Base-by-base conservation (phyloP, 2,888 invertebrate genomes). In the Beris chalybata region DNA sequence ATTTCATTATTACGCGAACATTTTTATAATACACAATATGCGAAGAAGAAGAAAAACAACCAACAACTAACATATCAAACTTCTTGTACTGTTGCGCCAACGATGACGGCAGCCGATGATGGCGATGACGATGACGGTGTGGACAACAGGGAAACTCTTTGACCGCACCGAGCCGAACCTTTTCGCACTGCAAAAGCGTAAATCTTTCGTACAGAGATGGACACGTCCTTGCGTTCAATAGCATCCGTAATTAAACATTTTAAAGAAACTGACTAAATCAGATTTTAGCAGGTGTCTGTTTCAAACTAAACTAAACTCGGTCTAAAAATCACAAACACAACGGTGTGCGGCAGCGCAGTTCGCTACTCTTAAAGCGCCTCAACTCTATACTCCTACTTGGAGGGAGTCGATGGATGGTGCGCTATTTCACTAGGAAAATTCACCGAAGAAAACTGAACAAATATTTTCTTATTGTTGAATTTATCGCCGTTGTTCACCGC, bases 221-320 rank as follows among this genome's bases (percentile, higher is more conserved):
- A 22, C 38, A 38, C 38, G 1, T 38, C 38, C 38, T 38, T 38
- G 38, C 7, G 38, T 38, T 7, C 9, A 38, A 38, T 38, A 38
- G 5, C 38, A 38, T 5, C 9, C 38, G 38, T 38, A 38, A 38
- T 38, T 38, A 7, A 1, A 9, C 1, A 43, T 56, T 44, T 22
- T 15, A 31, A 31, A 31, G 32, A 47, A 47, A 59, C 7, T 32
- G 31, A 22, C 7, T 22, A 64, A 55, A 64, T 65, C 45, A 67
- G 54, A 55, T 67, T 65, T 65, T 61, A 55, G 69, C 67, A 67
- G 67, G 67, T 69, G 69, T 67, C 67, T 65, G 69, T 61, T 57
- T 64, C 65, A 67, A 69, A 69, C 64, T 56, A 64, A 69, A 58
- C 52, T 64, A 65, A 66, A 66, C 65, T 65, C 15, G 15, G 53